These are phyloP conservation scores for Tenthredo distinguenda DNA, from an alignment of 2,888 invertebrate genomes.

Conservation along the genomic window DNA sequence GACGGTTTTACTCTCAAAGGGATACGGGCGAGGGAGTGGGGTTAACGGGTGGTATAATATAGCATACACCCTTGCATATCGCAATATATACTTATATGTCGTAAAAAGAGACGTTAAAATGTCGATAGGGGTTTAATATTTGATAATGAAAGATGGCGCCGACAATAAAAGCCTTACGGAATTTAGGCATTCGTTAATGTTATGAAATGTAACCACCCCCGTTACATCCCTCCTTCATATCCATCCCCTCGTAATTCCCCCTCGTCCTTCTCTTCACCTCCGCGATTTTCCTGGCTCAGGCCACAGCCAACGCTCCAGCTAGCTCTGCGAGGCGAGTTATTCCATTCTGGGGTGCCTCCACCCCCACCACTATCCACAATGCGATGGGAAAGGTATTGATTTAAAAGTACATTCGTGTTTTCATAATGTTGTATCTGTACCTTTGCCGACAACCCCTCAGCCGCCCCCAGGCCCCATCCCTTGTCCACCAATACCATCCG, in stretches of 20 bases:
- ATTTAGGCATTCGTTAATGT: slow-evolving; percentile 71
- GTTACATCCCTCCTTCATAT: slow-evolving; percentile 64
- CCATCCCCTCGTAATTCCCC: slow-evolving; percentile 50
- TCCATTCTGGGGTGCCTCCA: slow-evolving; percentile 56
- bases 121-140: slow-evolving; percentile 59
- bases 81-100: background rate
- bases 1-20: background rate
- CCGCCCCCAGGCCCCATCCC: slow-evolving; percentile 63
- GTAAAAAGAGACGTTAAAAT: slow-evolving; percentile 53
- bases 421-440: slow-evolving; percentile 78
- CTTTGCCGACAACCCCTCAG: slow-evolving; percentile 71
- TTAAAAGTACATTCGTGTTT: slow-evolving; percentile 79
- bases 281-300: slow-evolving; percentile 57
- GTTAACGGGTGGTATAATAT: background rate
- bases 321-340: slow-evolving; percentile 49
- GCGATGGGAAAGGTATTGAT: slow-evolving; percentile 77
- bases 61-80: background rate
- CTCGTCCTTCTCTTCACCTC: slow-evolving; percentile 60
- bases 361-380: slow-evolving; percentile 74
- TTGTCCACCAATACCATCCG: slow-evolving; percentile 58
- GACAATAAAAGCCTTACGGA: slow-evolving; percentile 67
- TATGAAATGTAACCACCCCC: slow-evolving; percentile 70
- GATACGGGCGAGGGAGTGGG: background rate
- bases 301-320: slow-evolving; percentile 64
- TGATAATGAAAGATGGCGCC: slow-evolving; percentile 63